Percentiles rank a stretch among this genome's conserved stretches.
phyloP scores from a whole-genome alignment of 2,113 vertebrate genomes.

The Labeo catla region DNA sequence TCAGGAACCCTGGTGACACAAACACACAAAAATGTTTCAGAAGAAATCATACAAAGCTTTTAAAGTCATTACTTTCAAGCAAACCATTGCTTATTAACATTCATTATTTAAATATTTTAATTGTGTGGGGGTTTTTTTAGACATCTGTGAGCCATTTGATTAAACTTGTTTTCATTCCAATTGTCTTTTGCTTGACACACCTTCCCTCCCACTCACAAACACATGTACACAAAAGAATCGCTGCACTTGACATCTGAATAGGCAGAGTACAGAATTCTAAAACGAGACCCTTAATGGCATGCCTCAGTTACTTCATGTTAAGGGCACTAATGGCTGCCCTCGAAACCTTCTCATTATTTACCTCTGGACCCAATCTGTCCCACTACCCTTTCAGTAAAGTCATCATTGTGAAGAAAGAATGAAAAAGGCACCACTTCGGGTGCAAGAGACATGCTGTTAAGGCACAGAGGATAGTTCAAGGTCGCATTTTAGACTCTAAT shows the following conservation, averaged over 20 bases:
- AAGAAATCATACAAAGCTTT: background rate
- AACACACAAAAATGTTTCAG: slow-evolving; percentile 23
- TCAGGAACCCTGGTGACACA: slow-evolving; percentile 87
- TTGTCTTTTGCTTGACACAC: slow-evolving; percentile 9
- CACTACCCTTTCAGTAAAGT: background rate
- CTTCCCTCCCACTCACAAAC: background rate
- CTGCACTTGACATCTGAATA: background rate
- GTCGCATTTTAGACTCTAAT: slow-evolving; percentile 30
- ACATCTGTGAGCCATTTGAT: background rate
- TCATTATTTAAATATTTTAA: background rate
- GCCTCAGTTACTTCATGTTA: background rate
- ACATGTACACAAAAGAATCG: background rate
- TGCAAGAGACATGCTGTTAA: slow-evolving; percentile 12
- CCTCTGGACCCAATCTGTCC: slow-evolving; percentile 27
- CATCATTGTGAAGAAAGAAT: slow-evolving; percentile 35
- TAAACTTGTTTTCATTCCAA: slow-evolving; percentile 3
- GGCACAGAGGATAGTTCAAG: slow-evolving; percentile 27
- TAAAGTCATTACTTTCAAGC: background rate
- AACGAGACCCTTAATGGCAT: slow-evolving; percentile 39
- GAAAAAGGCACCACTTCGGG: slow-evolving; percentile 18
- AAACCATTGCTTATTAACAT: background rate
- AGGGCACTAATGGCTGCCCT: slow-evolving; percentile 50
- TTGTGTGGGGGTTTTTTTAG: too few relatives aligned
- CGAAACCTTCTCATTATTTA: slow-evolving; percentile 35
- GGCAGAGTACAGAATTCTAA: slow-evolving; percentile 8